Conservation (phyloP, 2,888 invertebrate species). For the Pseudoips prasinana region DNA sequence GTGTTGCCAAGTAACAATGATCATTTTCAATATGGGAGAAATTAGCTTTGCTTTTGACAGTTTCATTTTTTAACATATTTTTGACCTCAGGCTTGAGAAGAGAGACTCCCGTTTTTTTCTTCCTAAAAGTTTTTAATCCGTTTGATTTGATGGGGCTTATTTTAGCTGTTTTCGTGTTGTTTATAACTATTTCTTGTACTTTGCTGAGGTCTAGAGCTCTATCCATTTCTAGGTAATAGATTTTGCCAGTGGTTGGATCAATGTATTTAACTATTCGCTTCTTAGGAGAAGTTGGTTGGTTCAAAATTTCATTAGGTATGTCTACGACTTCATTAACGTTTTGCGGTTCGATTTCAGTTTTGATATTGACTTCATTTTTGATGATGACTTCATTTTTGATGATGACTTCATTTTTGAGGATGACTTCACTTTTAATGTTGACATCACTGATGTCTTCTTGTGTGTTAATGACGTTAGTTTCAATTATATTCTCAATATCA, state of each 20-base stretch:
- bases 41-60: constrained; percentile 27
- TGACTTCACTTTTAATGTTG: too few species aligned
- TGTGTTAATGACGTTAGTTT: constrained; percentile 15
- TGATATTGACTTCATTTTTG: neutral
- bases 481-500: constrained; percentile 19
- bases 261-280: constrained; percentile 72
- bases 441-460: constrained; percentile 3
- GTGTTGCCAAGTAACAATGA: constrained; percentile 64
- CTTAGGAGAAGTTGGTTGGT: constrained; percentile 42
- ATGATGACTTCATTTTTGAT: too few species aligned
- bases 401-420: too few species aligned
- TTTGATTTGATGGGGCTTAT: constrained; percentile 63
- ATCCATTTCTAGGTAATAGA: constrained; percentile 73
- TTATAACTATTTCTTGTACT: constrained; percentile 70
- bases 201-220: constrained; percentile 59
- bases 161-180: constrained; percentile 55
- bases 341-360: neutral
- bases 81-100: constrained; percentile 61
- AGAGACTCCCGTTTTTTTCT: constrained; percentile 51
- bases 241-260: constrained; percentile 66
- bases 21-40: constrained; percentile 66
- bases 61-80: constrained; percentile 46
- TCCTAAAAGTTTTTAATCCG: constrained; percentile 51
- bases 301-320: constrained; percentile 45
- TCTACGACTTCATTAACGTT: constrained; percentile 20